phyloP scores from a whole-genome alignment of 2,888 invertebrate genomes.

The Petrolisthes cinctipes region DNA sequence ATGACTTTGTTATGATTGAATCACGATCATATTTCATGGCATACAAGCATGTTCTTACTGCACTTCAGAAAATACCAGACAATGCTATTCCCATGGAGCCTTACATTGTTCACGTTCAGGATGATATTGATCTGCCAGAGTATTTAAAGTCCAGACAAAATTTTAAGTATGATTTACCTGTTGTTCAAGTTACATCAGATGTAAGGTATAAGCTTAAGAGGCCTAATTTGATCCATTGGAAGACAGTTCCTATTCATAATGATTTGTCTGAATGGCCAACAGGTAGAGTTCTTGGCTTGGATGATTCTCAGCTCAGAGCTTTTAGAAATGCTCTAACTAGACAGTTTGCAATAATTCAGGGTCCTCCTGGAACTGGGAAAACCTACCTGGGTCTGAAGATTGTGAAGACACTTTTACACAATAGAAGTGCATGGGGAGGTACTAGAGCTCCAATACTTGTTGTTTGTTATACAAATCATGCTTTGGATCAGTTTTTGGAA shows the following conservation, averaged over 20 bases:
- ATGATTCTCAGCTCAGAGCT: conserved; percentile 79
- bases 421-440: conserved; percentile 66
- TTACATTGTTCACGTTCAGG: conserved; percentile 76
- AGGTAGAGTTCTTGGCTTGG: conserved; percentile 73
- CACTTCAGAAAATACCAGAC: conserved; percentile 75
- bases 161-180: conserved; percentile 30
- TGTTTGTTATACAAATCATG: conserved; percentile 88
- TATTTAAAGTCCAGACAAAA: conserved; percentile 68
- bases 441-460: conserved; percentile 79
- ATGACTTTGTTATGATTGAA: conserved; percentile 78
- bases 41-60: conserved; percentile 80
- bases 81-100: conserved; percentile 78
- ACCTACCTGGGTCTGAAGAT: conserved; percentile 81
- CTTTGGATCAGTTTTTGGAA: conserved; percentile 86
- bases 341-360: conserved; percentile 84
- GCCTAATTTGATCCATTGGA: neutral
- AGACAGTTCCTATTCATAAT: neutral
- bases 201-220: no score
- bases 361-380: conserved; percentile 75
- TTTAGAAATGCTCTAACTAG: conserved; percentile 78
- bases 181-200: no score
- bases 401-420: conserved; percentile 76
- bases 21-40: conserved; percentile 86
- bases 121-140: conserved; percentile 69
- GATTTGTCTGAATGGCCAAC: conserved; percentile 72